phyloP scores from a whole-genome alignment of 2,797 vertebrate genomes.

The Cynopterus sphinx region DNA sequence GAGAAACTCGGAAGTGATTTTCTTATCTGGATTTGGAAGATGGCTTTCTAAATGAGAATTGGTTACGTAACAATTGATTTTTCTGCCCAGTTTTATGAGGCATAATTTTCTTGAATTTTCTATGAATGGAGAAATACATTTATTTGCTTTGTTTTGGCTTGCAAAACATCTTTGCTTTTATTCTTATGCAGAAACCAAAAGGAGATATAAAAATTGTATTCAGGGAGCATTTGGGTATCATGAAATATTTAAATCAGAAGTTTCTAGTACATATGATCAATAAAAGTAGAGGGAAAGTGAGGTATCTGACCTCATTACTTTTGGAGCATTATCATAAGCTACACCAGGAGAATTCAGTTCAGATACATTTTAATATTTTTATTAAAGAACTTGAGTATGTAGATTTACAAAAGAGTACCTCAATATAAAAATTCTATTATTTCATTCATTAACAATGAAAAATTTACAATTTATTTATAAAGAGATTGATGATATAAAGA shows the following conservation, averaged over 20 bases:
- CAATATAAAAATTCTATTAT: neutral
- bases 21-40: neutral
- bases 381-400: neutral
- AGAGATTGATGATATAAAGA: neutral
- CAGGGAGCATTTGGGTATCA: neutral
- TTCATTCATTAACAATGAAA: neutral
- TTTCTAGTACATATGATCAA: neutral
- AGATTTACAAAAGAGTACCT: neutral
- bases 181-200: neutral
- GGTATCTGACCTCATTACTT: neutral
- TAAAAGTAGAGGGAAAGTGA: neutral
- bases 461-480: slow-evolving; percentile 4
- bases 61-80: neutral
- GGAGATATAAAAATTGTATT: slow-evolving; percentile 1
- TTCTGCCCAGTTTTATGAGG: neutral
- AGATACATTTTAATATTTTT: slow-evolving; percentile 2
- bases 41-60: neutral
- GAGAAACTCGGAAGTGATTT: neutral
- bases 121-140: neutral
- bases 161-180: slow-evolving; percentile 30
- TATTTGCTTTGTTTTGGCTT: slow-evolving; percentile 35
- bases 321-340: neutral
- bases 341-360: neutral
- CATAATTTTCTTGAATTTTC: slow-evolving; percentile 1
- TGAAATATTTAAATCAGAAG: neutral